Percentiles rank a stretch among this genome's conserved stretches.
Evolutionary conservation across 1,140 invertebrate species (phyloP).

Genomic region (Ruditapes philippinarum): DNA sequence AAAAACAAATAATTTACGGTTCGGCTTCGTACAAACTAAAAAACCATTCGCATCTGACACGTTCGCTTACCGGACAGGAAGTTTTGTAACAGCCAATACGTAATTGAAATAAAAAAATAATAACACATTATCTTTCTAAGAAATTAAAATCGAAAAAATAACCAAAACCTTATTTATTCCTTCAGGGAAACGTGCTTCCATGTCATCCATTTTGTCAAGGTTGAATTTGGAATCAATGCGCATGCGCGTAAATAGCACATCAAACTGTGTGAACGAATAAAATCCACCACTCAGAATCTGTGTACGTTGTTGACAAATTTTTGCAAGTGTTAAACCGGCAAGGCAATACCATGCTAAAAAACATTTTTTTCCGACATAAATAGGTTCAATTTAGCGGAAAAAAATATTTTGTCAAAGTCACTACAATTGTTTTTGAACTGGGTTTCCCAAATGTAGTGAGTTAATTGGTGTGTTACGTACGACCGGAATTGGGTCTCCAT

Average conservation of each 20-base stretch:
- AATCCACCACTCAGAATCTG: conserved; percentile 24
- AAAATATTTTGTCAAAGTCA: conserved; percentile 26
- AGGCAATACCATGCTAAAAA: conserved; percentile 29
- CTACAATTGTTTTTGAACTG: conserved; percentile 16
- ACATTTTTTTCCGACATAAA: conserved; percentile 15
- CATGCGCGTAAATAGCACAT: conserved; percentile 24
- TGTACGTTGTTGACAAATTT: conserved; percentile 17
- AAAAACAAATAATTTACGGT: background rate
- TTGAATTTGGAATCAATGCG: background rate
- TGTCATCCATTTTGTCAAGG: background rate
- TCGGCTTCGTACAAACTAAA: background rate
- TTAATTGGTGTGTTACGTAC: conserved; percentile 20
- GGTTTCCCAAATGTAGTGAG: conserved; percentile 24
- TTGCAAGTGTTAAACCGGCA: conserved; percentile 27
- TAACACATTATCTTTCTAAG: conserved; percentile 19
- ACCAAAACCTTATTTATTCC: conserved; percentile 25
- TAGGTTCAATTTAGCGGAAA: conserved; percentile 13
- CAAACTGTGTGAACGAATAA: conserved; percentile 17
- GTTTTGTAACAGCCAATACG: conserved; percentile 23
- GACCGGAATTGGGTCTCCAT: conserved; percentile 16
- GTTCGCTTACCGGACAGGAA: conserved; percentile 17
- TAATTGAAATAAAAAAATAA: conserved; percentile 28
- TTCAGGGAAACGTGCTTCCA: conserved; percentile 23
- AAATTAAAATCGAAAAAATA: conserved; percentile 22
- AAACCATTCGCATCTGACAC: conserved; percentile 16